Conservation (phyloP, 1,140 invertebrate species). For the Lepidurus packardi region DNA sequence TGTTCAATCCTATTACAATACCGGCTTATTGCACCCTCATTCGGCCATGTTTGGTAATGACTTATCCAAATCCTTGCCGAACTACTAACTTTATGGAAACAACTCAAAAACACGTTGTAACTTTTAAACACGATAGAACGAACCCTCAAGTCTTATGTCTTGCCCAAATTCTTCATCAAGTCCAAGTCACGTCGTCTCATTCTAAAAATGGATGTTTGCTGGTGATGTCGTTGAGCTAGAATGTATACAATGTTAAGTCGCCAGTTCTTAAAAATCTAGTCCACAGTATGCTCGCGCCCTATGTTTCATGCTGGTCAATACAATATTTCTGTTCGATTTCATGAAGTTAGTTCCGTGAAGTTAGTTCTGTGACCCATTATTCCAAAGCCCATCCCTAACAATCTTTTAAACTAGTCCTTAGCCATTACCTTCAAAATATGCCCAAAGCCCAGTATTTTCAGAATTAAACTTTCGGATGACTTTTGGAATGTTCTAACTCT, state of each 20-base stretch:
- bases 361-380: too few species aligned
- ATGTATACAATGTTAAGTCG: not conserved
- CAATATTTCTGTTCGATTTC: not conserved
- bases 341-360: too few species aligned
- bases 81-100: not conserved
- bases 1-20: constrained; percentile 4
- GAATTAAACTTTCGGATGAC: too few species aligned
- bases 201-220: not conserved
- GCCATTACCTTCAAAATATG: too few species aligned
- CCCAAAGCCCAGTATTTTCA: too few species aligned
- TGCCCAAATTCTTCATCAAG: not conserved
- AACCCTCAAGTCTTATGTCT: not conserved
- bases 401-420: too few species aligned
- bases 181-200: constrained; percentile 10
- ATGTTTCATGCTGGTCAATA: constrained; percentile 11
- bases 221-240: not conserved
- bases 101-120: not conserved
- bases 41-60: not conserved
- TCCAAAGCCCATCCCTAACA: too few species aligned
- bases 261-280: not conserved
- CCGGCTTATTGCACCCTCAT: not conserved
- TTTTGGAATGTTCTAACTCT: too few species aligned
- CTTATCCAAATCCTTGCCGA: not conserved
- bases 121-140: not conserved
- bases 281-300: not conserved